Conservation (phyloP, 2,113 vertebrate species). For the Oceanites oceanicus region DNA sequence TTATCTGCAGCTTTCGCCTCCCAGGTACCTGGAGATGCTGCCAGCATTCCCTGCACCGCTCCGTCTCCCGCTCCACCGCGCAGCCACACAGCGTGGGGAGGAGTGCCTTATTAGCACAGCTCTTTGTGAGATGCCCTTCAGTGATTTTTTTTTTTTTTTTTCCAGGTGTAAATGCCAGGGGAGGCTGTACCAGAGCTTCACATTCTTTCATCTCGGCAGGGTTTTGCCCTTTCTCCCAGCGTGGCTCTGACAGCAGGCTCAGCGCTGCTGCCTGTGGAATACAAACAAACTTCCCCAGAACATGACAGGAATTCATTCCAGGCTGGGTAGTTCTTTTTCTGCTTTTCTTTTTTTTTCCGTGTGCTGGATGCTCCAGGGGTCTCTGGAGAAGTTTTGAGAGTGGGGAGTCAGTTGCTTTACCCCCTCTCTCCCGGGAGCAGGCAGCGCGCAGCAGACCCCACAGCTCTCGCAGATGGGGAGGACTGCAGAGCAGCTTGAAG, state of each 20-base stretch:
- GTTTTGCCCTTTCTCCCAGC: conserved; percentile 67
- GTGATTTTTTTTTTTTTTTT: conserved; percentile 2
- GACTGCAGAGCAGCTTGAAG: not conserved
- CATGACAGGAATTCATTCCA: conserved; percentile 55
- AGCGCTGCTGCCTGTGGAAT: conserved; percentile 37
- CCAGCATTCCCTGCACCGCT: not conserved
- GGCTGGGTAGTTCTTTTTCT: not conserved
- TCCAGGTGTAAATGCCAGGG: conserved; percentile 61
- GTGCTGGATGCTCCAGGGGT: not conserved
- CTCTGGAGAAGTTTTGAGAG: not conserved
- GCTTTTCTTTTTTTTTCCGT: not conserved
- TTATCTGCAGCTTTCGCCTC: not conserved
- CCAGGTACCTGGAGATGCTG: not conserved
- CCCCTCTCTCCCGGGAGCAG: not conserved
- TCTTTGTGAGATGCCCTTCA: conserved; percentile 53
- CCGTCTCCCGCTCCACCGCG: not conserved
- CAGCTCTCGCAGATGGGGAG: not conserved
- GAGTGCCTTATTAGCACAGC: conserved; percentile 40
- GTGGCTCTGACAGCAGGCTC: conserved; percentile 57
- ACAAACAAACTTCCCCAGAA: conserved; percentile 28
- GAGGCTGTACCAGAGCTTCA: conserved; percentile 40
- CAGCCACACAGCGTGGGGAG: not conserved
- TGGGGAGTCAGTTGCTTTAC: not conserved
- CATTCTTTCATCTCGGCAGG: conserved; percentile 62
- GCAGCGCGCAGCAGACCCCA: not conserved